phyloP scores from a whole-genome alignment of 1,140 invertebrate species.

The Drosophila pruinosa region DNA sequence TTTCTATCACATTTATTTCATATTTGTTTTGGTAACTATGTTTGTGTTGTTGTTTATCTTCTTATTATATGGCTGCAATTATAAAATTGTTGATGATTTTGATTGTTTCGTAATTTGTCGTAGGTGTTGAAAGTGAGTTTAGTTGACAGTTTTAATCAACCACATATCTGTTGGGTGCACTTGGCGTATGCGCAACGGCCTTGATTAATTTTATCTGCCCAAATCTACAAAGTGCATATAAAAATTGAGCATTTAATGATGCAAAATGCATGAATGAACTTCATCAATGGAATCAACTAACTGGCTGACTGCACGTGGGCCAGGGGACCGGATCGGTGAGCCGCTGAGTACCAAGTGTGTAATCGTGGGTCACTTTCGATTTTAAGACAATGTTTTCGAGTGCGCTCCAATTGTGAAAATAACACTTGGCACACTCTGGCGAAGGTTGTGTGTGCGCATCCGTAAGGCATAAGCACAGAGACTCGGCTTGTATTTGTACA shows the following conservation, averaged over 20 bases:
- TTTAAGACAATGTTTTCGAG: constrained; percentile 59
- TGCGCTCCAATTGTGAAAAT: constrained; percentile 78
- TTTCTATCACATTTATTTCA: constrained; percentile 14
- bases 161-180: neutral
- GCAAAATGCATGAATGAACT: constrained; percentile 59
- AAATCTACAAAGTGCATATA: neutral
- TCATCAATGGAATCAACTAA: constrained; percentile 65
- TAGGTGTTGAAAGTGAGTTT: constrained; percentile 67
- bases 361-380: constrained; percentile 79
- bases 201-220: neutral
- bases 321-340: neutral
- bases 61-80: constrained; percentile 58
- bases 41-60: constrained; percentile 37
- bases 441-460: constrained; percentile 63
- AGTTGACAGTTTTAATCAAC: constrained; percentile 56
- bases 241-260: too few relatives aligned
- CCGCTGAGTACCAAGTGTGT: constrained; percentile 40
- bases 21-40: constrained; percentile 64
- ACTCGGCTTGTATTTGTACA: neutral
- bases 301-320: constrained; percentile 15
- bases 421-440: constrained; percentile 69
- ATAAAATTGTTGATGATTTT: constrained; percentile 60
- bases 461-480: constrained; percentile 29
- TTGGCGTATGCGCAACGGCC: neutral
- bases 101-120: constrained; percentile 71